phyloP scores from a whole-genome alignment of 2,113 vertebrate species.

The Copsychus sechellarum region DNA sequence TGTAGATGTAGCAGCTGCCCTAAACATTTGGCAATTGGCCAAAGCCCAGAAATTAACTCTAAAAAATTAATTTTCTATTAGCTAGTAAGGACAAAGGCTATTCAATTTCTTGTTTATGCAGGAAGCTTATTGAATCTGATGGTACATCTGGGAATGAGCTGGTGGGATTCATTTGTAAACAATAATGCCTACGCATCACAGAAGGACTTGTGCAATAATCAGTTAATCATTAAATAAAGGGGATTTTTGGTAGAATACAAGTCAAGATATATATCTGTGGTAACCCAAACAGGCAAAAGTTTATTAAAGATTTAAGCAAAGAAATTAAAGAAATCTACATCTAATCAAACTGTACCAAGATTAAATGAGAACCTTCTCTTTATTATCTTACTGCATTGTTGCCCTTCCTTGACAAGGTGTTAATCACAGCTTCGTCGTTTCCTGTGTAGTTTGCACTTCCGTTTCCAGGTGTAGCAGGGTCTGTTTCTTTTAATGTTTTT shows the following conservation, averaged over 20 bases:
- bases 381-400: neutral
- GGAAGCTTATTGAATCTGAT: conserved; percentile 32
- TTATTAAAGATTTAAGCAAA: neutral
- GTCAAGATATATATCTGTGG: neutral
- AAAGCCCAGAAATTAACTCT: conserved; percentile 9
- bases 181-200: neutral
- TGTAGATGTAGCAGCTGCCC: neutral
- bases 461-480: neutral
- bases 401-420: neutral
- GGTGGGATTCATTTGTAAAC: neutral
- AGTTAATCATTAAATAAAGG: neutral
- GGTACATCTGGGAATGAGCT: neutral
- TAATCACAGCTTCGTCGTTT: neutral
- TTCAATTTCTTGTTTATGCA: conserved; percentile 19
- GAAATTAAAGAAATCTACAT: neutral
- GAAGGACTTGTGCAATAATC: neutral
- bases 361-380: neutral
- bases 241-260: neutral
- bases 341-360: neutral
- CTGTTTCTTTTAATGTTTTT: neutral
- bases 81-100: conserved; percentile 27
- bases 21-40: neutral
- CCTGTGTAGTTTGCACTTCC: neutral
- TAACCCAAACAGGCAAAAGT: neutral
- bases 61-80: conserved; percentile 34